Conservation (phyloP, 2,797 vertebrate species). For the Malacoraja senta region DNA sequence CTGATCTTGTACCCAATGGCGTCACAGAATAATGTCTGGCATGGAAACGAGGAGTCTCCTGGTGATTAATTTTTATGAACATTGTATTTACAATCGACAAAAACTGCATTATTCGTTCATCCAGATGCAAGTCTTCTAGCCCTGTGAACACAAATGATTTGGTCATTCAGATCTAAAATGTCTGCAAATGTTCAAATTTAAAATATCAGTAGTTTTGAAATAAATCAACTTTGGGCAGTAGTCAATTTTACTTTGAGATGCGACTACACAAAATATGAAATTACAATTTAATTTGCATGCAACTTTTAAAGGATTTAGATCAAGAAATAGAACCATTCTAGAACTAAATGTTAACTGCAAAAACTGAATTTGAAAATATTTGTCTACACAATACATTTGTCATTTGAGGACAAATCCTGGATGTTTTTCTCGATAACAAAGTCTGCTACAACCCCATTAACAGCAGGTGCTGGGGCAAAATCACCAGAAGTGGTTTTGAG, state of each 20-base stretch:
- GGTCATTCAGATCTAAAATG: not conserved
- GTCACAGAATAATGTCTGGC: slow-evolving; percentile 95
- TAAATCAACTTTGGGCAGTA: not conserved
- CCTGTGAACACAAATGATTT: slow-evolving; percentile 55
- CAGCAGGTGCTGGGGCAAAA: not conserved
- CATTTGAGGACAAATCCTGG: not conserved
- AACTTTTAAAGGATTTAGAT: not conserved
- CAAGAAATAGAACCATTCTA: too few species aligned
- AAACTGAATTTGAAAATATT: not conserved
- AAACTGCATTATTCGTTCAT: slow-evolving; percentile 98
- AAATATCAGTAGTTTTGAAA: not conserved
- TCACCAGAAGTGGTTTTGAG: not conserved
- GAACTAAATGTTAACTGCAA: not conserved
- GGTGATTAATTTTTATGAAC: slow-evolving; percentile 97
- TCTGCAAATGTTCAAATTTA: not conserved
- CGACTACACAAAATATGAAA: not conserved
- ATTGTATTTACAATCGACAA: slow-evolving; percentile 97
- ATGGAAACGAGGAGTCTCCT: slow-evolving; percentile 86
- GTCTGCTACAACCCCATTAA: not conserved
- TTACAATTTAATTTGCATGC: not conserved
- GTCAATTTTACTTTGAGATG: not conserved
- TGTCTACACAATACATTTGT: too few species aligned
- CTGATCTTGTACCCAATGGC: slow-evolving; percentile 85
- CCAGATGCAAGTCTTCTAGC: slow-evolving; percentile 89
- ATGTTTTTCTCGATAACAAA: not conserved